Base-by-base conservation (phyloP, 2,888 invertebrate genomes). In the Hypercompe scribonia region DNA sequence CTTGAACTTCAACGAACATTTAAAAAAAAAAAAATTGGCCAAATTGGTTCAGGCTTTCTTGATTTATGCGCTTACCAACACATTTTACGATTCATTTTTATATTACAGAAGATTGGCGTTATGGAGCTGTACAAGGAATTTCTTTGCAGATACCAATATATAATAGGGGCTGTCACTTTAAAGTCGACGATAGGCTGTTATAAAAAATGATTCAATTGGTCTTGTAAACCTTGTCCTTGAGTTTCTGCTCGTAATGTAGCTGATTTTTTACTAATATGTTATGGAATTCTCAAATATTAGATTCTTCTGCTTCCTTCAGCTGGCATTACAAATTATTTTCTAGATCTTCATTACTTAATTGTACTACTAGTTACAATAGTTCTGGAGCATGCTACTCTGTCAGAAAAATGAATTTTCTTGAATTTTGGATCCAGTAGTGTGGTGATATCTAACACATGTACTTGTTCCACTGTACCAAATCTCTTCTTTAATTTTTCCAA, bases 181-280 rank as follows among this genome's bases (percentile, higher is more conserved):
- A 83, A 75, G 70, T 83, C 70, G 70, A 82, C 75, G 71, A 82
- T 82, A 73, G 82, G 72, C 78, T 82, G 82, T 73, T 80, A 72
- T 80, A 80, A 81, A 78, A 82, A 81, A 75, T 81, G 79, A 80
- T 84, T 82, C 33, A 81, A 84, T 81, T 85, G 81, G 64, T 84
- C 79, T 73, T 81, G 74, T 79, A 82, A 84, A 72, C 81, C 83
- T 79, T 81, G 79, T 77, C 79, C 76, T 85, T 83, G 71, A 72
- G 31, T 75, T 81, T 77, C 80, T 78, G 75, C 61, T 79, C 72
- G 68, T 69, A 79, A 73, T 79, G 77, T 61, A 81, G 79, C 72
- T 75, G 79, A 72, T 80, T 78, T 80, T 79, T 81, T 72, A 81
- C 80, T 39, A 80, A 72, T 54, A 65, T 68, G 42, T 80, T 78